Percentiles rank a stretch among this genome's conserved stretches.
Conservation (phyloP, 2,797 vertebrate genomes). For the Spinibarbus caldwelli region DNA sequence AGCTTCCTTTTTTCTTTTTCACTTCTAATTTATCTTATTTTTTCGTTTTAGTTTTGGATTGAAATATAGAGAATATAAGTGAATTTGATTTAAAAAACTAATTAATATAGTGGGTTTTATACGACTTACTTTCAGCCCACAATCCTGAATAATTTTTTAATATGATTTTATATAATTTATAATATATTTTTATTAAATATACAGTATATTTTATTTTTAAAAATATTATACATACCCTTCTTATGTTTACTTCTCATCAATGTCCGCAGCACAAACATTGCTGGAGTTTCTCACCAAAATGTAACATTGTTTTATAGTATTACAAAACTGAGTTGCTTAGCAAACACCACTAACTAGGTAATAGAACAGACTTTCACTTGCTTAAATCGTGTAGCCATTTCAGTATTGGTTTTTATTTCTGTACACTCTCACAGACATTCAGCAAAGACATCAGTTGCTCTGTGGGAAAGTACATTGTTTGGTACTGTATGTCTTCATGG, state of each 20-base stretch:
- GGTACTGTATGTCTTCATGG: slow-evolving; percentile 59
- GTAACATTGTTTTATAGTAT: background rate
- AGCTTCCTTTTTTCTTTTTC: background rate
- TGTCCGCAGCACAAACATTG: background rate
- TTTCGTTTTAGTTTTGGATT: background rate
- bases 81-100: background rate
- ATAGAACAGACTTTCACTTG: background rate
- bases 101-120: no score
- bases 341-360: background rate
- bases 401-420: slow-evolving; percentile 81
- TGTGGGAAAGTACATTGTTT: slow-evolving; percentile 62
- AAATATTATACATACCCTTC: background rate
- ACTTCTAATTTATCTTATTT: no score
- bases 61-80: background rate
- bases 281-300: background rate
- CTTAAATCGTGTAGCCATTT: background rate
- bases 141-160: no score
- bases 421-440: slow-evolving; percentile 81
- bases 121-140: no score
- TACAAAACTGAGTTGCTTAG: background rate
- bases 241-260: background rate
- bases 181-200: no score
- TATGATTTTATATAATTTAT: background rate
- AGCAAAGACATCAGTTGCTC: slow-evolving; percentile 61
- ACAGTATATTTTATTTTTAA: background rate